phyloP scores from a whole-genome alignment of 2,113 vertebrate genomes.

The Gasterosteus aculeatus region DNA sequence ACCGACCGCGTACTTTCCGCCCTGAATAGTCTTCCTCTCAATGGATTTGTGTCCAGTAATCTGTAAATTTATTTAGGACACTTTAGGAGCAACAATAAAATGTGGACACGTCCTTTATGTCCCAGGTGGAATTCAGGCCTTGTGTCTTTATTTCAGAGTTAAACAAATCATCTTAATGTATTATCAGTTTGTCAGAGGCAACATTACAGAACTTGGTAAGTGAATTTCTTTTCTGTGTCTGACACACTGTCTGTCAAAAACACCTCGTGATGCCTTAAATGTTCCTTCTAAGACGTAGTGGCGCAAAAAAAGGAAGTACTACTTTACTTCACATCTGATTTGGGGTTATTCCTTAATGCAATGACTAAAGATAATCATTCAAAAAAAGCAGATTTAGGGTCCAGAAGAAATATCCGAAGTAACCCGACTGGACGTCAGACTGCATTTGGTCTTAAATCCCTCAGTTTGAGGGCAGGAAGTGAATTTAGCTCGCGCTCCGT shows the following conservation, averaged over 20 bases:
- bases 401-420: not conserved
- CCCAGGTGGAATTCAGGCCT: not conserved
- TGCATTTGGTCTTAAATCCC: not conserved
- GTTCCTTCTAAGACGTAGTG: not conserved
- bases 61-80: not conserved
- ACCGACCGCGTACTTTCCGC: not conserved
- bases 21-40: not conserved
- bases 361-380: constrained; percentile 2
- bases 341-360: not conserved
- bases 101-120: not conserved
- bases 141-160: not conserved
- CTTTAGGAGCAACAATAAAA: not conserved
- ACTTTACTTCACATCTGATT: not conserved
- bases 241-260: constrained; percentile 28
- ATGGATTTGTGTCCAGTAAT: not conserved
- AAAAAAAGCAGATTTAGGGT: not conserved
- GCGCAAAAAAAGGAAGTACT: not conserved
- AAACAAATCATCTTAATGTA: not conserved
- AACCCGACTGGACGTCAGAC: constrained; percentile 8
- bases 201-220: constrained; percentile 20
- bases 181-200: constrained; percentile 6
- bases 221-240: constrained; percentile 18
- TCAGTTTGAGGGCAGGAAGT: constrained; percentile 17
- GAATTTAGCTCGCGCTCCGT: constrained; percentile 17
- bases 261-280: not conserved